A percentile compares a stretch with the other conserved stretches of the same genome.
Evolutionary conservation across 2,888 invertebrate species (phyloP).

Genomic region (Netelia fuscicornis): DNA sequence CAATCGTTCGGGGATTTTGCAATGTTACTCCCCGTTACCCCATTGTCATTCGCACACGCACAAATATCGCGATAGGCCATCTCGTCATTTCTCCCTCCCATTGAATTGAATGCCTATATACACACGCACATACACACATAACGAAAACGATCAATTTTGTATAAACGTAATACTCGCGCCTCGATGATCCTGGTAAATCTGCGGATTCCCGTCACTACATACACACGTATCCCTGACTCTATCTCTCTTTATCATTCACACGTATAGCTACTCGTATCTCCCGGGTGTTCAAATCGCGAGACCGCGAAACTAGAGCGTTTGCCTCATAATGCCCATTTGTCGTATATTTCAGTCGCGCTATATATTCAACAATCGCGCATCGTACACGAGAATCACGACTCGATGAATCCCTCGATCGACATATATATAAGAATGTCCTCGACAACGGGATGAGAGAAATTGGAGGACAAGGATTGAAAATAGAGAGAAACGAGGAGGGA

Average conservation of each 20-base stretch:
- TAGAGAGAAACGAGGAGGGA: constrained; percentile 8
- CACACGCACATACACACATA: not conserved
- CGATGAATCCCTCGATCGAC: constrained; percentile 7
- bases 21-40: constrained; percentile 41
- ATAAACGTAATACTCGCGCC: constrained; percentile 35
- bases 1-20: constrained; percentile 49
- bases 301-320: constrained; percentile 26
- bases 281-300: not conserved
- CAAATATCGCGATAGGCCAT: constrained; percentile 17
- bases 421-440: not conserved
- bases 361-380: constrained; percentile 35
- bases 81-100: constrained; percentile 1
- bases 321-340: constrained; percentile 70
- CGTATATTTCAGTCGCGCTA: constrained; percentile 64
- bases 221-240: not conserved
- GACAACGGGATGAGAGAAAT: not conserved
- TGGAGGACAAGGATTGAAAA: constrained; percentile 1
- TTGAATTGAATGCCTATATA: constrained; percentile 45
- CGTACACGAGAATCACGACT: constrained; percentile 10
- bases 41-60: constrained; percentile 41
- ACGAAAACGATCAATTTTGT: constrained; percentile 47
- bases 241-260: not conserved
- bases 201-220: constrained; percentile 23
- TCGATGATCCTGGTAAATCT: constrained; percentile 30
- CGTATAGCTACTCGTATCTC: not conserved